Percentiles rank a stretch among this genome's conserved stretches.
phyloP scores from a whole-genome alignment of 2,888 invertebrate species.

The Caenorhabditis sp. region DNA sequence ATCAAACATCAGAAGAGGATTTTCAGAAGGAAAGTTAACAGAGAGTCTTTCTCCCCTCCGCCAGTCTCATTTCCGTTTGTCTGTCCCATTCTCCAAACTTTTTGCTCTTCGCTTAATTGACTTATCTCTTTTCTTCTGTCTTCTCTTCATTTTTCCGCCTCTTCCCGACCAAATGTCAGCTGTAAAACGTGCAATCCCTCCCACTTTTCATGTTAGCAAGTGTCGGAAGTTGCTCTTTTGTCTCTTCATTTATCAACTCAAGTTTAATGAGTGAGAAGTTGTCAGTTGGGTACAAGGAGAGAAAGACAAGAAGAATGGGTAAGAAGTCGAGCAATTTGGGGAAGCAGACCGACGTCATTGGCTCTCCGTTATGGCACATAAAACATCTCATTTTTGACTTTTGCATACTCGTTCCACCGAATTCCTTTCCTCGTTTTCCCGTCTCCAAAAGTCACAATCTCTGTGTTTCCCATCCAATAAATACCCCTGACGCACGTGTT shows the following conservation, averaged over 20 bases:
- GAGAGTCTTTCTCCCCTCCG: not conserved
- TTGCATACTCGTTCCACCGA: conserved; percentile 9
- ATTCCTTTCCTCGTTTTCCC: not conserved
- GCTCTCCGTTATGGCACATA: conserved; percentile 8
- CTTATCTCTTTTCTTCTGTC: conserved; percentile 9
- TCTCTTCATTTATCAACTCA: conserved; percentile 2
- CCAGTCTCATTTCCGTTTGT: not conserved
- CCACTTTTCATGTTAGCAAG: not conserved
- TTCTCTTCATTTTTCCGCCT: conserved; percentile 2
- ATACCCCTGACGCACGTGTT: not conserved
- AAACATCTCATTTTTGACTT: conserved; percentile 8
- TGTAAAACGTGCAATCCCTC: conserved; percentile 13
- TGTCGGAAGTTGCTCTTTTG: conserved; percentile 9
- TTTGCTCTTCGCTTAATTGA: conserved; percentile 38
- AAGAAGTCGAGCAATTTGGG: not conserved
- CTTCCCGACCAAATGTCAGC: conserved; percentile 28
- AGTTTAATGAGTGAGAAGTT: not conserved
- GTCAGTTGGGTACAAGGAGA: not conserved
- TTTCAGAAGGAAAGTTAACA: not conserved
- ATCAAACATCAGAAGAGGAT: too few species aligned
- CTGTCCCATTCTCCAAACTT: conserved; percentile 6
- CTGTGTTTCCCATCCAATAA: conserved; percentile 5
- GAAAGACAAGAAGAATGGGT: not conserved
- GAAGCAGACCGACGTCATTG: conserved; percentile 1
- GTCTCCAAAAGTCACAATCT: conserved; percentile 5